Conservation (phyloP, 2,113 vertebrate species). For the Aspidoscelis tigris region DNA sequence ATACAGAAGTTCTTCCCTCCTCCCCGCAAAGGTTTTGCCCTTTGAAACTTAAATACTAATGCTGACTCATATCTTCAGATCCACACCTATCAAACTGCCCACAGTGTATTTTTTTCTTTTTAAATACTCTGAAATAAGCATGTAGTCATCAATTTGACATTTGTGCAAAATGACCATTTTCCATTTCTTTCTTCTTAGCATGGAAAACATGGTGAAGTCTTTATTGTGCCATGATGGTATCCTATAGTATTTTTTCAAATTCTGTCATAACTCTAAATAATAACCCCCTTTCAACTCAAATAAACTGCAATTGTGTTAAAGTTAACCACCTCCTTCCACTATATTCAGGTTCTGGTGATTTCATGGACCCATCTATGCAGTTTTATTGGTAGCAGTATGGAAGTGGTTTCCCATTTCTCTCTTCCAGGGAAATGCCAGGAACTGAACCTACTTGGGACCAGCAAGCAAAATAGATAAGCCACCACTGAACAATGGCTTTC, state of each 20-base stretch:
- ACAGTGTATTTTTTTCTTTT: conserved; percentile 50
- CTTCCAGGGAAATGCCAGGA: too few relatives aligned
- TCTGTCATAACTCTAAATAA: conserved; percentile 50
- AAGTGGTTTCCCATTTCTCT: too few relatives aligned
- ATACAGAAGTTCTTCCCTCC: conserved; percentile 25
- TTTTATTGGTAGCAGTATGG: too few relatives aligned
- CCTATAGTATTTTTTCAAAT: conserved; percentile 56
- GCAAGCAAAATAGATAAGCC: too few relatives aligned
- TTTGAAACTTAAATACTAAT: conserved; percentile 50
- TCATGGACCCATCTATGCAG: too few relatives aligned
- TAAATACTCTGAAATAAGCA: conserved; percentile 59
- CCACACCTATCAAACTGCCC: conserved; percentile 53
- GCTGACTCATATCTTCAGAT: conserved; percentile 54
- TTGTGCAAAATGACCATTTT: conserved; percentile 41
- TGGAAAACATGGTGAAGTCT: conserved; percentile 25
- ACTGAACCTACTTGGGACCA: too few relatives aligned
- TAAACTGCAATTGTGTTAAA: background rate
- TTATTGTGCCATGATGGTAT: conserved; percentile 16
- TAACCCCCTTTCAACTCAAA: background rate
- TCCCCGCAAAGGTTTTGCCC: background rate
- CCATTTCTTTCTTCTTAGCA: conserved; percentile 33
- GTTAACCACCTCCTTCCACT: background rate
- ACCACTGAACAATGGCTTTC: too few relatives aligned
- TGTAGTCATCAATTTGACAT: conserved; percentile 42
- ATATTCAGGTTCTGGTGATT: background rate